Evolutionary conservation across 2,113 vertebrate species (phyloP), one percentile per base, ranked within the genome.

Genomic region (Polypterus bichir): DNA sequence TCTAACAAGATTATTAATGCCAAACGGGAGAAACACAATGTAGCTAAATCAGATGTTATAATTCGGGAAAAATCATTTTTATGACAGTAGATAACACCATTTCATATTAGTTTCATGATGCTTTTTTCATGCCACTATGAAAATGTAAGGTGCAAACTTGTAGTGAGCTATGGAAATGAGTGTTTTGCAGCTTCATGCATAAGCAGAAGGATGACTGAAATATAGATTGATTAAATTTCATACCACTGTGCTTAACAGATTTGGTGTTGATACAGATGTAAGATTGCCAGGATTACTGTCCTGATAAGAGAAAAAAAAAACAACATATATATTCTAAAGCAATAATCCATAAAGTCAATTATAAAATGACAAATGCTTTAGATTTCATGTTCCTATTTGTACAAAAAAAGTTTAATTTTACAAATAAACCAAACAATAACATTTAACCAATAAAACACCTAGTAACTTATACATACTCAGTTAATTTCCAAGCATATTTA

Each of bases 211-310:
- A 76, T 73, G 62, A 63, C 74, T 75, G 74, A 54, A 71, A 77
- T 62, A 71, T 59, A 70, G 64, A 73, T 67, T 27, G 27, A 77
- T 79, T 77, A 79, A 78, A 78, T 76, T 81, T 73, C 88, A 82
- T 90, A 90, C 88, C 88, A 79, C 85, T 72, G 84, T 70, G 75
- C 78, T 87, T 85, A 90, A 85, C 68, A 89, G 85, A 81, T 86
- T 86, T 78, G 87, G 83, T 78, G 86, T 77, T 76, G 88, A 90
- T 77, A 90, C 71, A 78, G 88, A 90, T 1, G 86, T 75, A 76
- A 88, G 78, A 83, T 75, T 85, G 82, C 79, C 83, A 79, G 81
- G 80, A 80, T 75, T 83, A 80, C 77, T 80, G 74, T 86, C 88
- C 88, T 90, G 80, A 83, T 84, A 71, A 78, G 76, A 87, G 74